phyloP scores from a whole-genome alignment of 2,888 invertebrate species.

The Mylabris sibirica region DNA sequence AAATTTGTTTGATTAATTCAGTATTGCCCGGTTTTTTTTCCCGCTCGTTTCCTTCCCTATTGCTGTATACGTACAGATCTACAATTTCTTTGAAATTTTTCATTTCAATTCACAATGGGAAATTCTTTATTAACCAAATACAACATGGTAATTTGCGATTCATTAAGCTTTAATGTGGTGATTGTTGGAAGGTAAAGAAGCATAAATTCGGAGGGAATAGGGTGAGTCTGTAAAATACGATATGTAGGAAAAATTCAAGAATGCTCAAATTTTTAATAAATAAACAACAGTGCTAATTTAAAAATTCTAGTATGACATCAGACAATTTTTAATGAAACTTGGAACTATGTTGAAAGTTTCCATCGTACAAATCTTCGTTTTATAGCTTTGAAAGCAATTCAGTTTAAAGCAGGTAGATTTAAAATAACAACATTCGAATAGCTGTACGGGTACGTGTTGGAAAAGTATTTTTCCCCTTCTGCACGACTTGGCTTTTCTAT shows the following conservation, averaged over 20 bases:
- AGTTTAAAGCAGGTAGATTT: constrained; percentile 26
- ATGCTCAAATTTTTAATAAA: constrained; percentile 7
- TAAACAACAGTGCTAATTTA: not conserved
- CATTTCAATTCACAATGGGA: constrained; percentile 17
- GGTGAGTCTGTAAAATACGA: not conserved
- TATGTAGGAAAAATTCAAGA: not conserved
- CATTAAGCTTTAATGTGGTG: constrained; percentile 22
- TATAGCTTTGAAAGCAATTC: constrained; percentile 24
- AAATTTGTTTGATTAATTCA: constrained; percentile 29
- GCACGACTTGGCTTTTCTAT: constrained; percentile 46
- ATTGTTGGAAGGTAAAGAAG: constrained; percentile 11
- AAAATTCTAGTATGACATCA: too few relatives aligned
- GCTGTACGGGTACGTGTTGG: constrained; percentile 26
- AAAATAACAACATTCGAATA: constrained; percentile 22
- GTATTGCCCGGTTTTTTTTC: not conserved
- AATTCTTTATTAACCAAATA: constrained; percentile 16
- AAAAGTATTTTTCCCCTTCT: constrained; percentile 41
- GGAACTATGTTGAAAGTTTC: not conserved
- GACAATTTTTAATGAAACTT: not conserved
- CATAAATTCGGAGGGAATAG: not conserved
- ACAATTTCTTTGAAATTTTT: constrained; percentile 19
- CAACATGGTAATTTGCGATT: constrained; percentile 17
- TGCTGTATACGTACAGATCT: not conserved
- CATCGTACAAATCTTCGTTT: not conserved
- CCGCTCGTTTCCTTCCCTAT: too few relatives aligned